Conservation (phyloP, 1,140 invertebrate species). For the Heliconius melpomene region DNA sequence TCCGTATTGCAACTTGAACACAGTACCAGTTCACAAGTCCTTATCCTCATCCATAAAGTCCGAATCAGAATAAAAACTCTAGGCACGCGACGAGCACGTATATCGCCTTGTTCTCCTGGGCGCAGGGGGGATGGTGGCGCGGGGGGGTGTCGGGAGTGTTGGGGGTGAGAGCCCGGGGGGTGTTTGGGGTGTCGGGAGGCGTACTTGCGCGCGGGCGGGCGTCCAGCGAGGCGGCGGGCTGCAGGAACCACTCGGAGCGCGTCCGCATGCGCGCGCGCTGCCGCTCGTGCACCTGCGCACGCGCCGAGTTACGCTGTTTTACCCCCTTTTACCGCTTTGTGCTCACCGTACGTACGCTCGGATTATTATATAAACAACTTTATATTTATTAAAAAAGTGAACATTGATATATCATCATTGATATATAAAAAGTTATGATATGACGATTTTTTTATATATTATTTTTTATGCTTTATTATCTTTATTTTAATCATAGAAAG, state of each 20-base stretch:
- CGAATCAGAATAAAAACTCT: conserved; percentile 79
- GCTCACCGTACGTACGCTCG: conserved; percentile 25
- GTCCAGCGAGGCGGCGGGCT: conserved; percentile 84
- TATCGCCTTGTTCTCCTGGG: conserved; percentile 72
- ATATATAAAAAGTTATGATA: background rate
- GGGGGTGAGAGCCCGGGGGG: conserved; percentile 41
- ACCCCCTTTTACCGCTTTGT: conserved; percentile 30
- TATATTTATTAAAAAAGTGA: background rate
- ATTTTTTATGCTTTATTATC: too few species aligned
- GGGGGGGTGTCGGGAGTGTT: conserved; percentile 31
- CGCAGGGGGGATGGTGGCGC: conserved; percentile 38
- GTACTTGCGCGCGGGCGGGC: conserved; percentile 80
- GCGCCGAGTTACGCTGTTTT: conserved; percentile 19
- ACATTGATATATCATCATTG: background rate
- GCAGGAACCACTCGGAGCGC: conserved; percentile 96
- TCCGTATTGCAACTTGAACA: conserved; percentile 44
- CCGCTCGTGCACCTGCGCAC: conserved; percentile 92
- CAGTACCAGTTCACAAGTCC: conserved; percentile 65
- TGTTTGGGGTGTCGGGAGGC: conserved; percentile 41
- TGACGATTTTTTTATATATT: too few species aligned
- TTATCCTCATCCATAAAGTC: conserved; percentile 22
- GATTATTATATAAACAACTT: conserved; percentile 33
- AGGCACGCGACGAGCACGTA: conserved; percentile 81
- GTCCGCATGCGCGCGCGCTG: conserved; percentile 96
- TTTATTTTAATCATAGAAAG: background rate